Percentiles rank a stretch among this genome's conserved stretches.
phyloP scores from a whole-genome alignment of 2,797 vertebrate genomes.

The Todus mexicanus region DNA sequence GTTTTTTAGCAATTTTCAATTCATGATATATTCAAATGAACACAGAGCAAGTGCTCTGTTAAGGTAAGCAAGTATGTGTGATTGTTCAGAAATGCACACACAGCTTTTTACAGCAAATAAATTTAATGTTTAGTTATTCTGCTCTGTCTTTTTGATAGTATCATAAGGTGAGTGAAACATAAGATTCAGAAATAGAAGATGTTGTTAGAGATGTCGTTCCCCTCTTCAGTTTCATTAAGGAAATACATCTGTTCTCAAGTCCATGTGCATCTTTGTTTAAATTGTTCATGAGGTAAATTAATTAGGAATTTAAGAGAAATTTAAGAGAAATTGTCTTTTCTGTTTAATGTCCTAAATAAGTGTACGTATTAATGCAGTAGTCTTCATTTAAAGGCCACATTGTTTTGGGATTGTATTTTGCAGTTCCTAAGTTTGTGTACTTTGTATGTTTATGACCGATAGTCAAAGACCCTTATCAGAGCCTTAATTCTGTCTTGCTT shows the following conservation, averaged over 20 bases:
- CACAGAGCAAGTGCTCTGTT: background rate
- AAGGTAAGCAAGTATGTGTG: background rate
- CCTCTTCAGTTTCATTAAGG: background rate
- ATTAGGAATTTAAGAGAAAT: background rate
- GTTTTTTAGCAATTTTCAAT: background rate
- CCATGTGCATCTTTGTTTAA: background rate
- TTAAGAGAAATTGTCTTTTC: background rate
- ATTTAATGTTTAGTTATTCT: background rate
- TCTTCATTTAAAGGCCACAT: background rate
- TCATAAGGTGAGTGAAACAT: background rate
- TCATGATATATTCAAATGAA: background rate
- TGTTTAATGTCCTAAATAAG: background rate
- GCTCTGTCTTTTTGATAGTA: background rate
- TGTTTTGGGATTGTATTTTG: background rate
- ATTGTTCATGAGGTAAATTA: background rate
- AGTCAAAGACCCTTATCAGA: background rate
- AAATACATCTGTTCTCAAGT: background rate
- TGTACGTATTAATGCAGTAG: background rate
- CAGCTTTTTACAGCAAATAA: background rate
- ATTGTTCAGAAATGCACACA: background rate
- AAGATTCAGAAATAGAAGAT: background rate
- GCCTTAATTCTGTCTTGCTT: background rate
- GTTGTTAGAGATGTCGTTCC: background rate
- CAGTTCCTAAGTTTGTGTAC: background rate
- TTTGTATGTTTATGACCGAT: background rate